These are phyloP conservation scores for Gryon sp. DNA, from an alignment of 1,140 invertebrate species.

Conservation along the genomic window DNA sequence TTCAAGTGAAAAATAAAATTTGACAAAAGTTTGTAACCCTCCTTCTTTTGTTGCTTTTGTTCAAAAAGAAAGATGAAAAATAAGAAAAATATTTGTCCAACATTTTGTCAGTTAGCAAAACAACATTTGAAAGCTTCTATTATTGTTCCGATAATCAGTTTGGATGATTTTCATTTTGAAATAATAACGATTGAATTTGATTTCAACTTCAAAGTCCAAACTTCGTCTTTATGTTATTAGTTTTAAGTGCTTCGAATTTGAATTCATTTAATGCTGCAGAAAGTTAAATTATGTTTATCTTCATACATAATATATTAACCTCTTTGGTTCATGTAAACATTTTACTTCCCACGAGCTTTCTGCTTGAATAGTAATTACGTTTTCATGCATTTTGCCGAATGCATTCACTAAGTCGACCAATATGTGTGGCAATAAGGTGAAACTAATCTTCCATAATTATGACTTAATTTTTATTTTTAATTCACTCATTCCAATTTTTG, in stretches of 20 bases:
- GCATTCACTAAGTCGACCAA: background rate
- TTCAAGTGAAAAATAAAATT: constrained; percentile 4
- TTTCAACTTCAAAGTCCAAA: background rate
- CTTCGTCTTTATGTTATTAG: no score
- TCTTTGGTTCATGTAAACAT: constrained; percentile 5
- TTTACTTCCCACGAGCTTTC: background rate
- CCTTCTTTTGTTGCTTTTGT: no score
- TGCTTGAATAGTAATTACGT: background rate
- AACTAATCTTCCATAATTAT: background rate
- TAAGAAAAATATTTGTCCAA: no score
- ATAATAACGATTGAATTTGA: background rate
- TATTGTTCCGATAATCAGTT: no score
- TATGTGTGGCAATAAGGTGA: background rate
- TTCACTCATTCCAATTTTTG: no score
- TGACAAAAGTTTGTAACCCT: constrained; percentile 5
- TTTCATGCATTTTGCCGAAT: background rate
- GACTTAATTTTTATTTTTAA: constrained; percentile 12
- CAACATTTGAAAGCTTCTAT: no score
- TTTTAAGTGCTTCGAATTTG: background rate
- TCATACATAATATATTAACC: constrained; percentile 10
- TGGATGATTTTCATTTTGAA: background rate
- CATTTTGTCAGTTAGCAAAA: no score
- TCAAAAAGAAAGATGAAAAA: no score
- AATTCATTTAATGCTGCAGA: background rate
- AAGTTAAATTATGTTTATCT: constrained; percentile 8